A percentile compares a stretch with the other conserved stretches of the same genome.
Conservation (phyloP, 2,888 invertebrate genomes). For the Operophtera brumata region DNA sequence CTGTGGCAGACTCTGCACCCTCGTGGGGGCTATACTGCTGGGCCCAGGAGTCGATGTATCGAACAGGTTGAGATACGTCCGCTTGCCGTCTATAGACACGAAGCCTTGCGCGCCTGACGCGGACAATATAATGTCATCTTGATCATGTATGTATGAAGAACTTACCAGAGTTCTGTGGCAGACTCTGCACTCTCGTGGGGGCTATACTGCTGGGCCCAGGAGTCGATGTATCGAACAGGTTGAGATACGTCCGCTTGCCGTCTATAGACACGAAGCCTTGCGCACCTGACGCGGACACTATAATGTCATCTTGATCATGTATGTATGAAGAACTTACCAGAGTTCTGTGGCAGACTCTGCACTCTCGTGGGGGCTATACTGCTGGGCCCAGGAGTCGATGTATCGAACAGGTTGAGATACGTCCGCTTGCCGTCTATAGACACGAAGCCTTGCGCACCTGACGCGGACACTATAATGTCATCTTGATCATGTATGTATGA, state of each 20-base stretch:
- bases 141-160: too few relatives aligned
- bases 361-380: conserved; percentile 49
- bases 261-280: conserved; percentile 95
- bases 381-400: conserved; percentile 61
- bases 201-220: conserved; percentile 48
- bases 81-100: conserved; percentile 94
- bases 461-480: conserved; percentile 89
- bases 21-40: conserved; percentile 45
- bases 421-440: conserved; percentile 95
- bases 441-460: conserved; percentile 91
- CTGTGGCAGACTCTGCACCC: conserved; percentile 49
- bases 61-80: conserved; percentile 92
- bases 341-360: conserved; percentile 45
- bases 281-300: conserved; percentile 88
- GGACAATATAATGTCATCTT: conserved; percentile 87
- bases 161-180: conserved; percentile 50
- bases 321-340: conserved; percentile 42
- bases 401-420: conserved; percentile 91
- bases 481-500: conserved; percentile 25
- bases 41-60: conserved; percentile 79
- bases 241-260: conserved; percentile 93
- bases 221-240: conserved; percentile 86
- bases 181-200: conserved; percentile 48
- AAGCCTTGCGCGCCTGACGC: conserved; percentile 91
- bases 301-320: conserved; percentile 78